A percentile compares a stretch with the other conserved stretches of the same genome.
Evolutionary conservation across 1,140 invertebrate genomes (phyloP).

Genomic region (Phthorimaea operculella): DNA sequence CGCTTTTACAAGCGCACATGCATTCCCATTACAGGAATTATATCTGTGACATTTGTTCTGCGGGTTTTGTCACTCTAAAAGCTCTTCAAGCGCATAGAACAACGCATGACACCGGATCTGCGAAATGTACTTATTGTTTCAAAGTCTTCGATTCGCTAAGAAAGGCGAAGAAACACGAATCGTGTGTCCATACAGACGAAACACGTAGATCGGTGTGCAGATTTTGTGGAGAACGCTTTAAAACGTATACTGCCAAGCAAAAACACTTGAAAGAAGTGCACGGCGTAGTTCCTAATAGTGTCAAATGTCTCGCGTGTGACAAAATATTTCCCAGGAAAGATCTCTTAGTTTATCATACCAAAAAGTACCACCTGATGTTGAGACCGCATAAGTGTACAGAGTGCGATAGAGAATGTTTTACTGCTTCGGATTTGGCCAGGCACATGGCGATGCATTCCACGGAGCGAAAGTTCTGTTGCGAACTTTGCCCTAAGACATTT

Average conservation of each 20-base stretch:
- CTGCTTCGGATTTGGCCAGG: constrained; percentile 27
- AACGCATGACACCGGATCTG: constrained; percentile 37
- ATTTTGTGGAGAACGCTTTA: constrained; percentile 22
- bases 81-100: constrained; percentile 34
- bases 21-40: constrained; percentile 42
- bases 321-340: constrained; percentile 17
- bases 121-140: constrained; percentile 31
- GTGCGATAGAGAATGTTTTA: constrained; percentile 23
- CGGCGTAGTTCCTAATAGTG: constrained; percentile 13
- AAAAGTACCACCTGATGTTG: constrained; percentile 25
- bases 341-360: constrained; percentile 17
- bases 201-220: constrained; percentile 15
- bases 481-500: constrained; percentile 71
- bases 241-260: constrained; percentile 14
- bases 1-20: constrained; percentile 46
- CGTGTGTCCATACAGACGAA: not conserved
- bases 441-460: constrained; percentile 71
- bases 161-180: constrained; percentile 38
- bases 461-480: constrained; percentile 75
- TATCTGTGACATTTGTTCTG: constrained; percentile 30
- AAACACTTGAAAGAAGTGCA: constrained; percentile 23
- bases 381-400: constrained; percentile 14
- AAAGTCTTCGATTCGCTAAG: constrained; percentile 39
- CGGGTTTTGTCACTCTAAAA: constrained; percentile 37
- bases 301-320: constrained; percentile 24